Evolutionary conservation across 2,797 vertebrate species (phyloP), one percentile per base, ranked within the genome.

Genomic region (Mastacembelus armatus): DNA sequence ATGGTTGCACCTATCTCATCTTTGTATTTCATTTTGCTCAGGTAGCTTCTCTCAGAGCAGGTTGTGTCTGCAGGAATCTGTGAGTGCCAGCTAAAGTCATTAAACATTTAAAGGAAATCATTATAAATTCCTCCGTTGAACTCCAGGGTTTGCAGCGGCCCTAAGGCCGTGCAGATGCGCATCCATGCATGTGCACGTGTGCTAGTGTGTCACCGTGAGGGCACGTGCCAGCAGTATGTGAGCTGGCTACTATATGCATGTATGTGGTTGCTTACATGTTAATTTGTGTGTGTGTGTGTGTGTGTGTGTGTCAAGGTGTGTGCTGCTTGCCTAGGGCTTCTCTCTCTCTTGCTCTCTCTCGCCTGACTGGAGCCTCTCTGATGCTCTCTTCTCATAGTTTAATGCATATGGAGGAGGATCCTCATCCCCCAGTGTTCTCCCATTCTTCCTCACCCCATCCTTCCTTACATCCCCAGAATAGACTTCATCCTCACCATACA

Each of bases 381-480:
- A 51, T 62, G 60, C 80, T 80, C 70, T 71, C 51, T 24, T 75
- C 76, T 88, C 78, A 86, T 88, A 78, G 35, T 85, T 91, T 81
- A 91, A n/a, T 89, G 70, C 81, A 89, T 86, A 82, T 22, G 59
- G 12, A 56, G 74, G 85, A 73, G 81, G 48, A 85, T 52, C 66
- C 80, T 71, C 54, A 5, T 69, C 69, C 44, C 66, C 42, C 62
- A 40, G 67, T 30, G 54, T 59, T 59, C 66, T 71, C 65, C 44
- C 30, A 15, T 7, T 48, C 48, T 58, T 10, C 14, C 58, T 38
- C 52, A 39, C 67, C 38, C 52, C 26, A 10, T 44, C n/a, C 39
- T 35, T 59, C 26, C 58, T 50, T 35, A 21, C 66, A 56, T 77
- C 63, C 66, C 44, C 16, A 74, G 79, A 85, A 85, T 81, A 86